Conservation (phyloP, 35 echinoderm and acorn worm genomes). For the Apostichopus japonicus region DNA sequence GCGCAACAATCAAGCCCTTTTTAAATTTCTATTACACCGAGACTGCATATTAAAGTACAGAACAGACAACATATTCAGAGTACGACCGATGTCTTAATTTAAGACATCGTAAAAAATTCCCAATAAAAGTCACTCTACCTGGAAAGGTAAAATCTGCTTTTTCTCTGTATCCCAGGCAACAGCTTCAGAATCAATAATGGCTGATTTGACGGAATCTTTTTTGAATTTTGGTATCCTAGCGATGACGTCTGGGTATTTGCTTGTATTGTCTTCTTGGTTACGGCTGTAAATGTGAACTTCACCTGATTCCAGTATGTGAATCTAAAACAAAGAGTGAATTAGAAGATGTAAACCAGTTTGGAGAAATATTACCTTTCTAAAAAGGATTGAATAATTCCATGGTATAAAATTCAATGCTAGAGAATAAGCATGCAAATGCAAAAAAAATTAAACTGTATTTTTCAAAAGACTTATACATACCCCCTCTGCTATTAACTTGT, state of each 20-base stretch:
- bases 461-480: too few species aligned
- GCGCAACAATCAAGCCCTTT: too few species aligned
- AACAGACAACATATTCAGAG: too few species aligned
- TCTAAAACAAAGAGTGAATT: constrained; percentile 55
- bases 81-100: too few species aligned
- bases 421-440: too few species aligned
- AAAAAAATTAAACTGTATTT: too few species aligned
- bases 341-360: not conserved
- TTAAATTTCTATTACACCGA: too few species aligned
- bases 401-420: not conserved
- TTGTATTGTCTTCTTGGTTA: constrained; percentile 95
- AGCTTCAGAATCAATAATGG: constrained; percentile 90
- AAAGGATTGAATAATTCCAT: not conserved
- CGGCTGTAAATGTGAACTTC: constrained; percentile 94
- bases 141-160: constrained; percentile 96
- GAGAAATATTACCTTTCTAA: not conserved
- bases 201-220: constrained; percentile 64
- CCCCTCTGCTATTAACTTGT: too few species aligned
- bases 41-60: too few species aligned
- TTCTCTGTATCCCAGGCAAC: constrained; percentile 95
- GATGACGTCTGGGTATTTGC: constrained; percentile 98
- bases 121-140: constrained; percentile 15
- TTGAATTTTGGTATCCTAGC: constrained; percentile 64
- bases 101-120: too few species aligned
- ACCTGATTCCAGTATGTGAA: constrained; percentile 88